A percentile compares a stretch with the other conserved stretches of the same genome.
Conservation (phyloP, 1,140 invertebrate genomes). For the Manduca sexta region DNA sequence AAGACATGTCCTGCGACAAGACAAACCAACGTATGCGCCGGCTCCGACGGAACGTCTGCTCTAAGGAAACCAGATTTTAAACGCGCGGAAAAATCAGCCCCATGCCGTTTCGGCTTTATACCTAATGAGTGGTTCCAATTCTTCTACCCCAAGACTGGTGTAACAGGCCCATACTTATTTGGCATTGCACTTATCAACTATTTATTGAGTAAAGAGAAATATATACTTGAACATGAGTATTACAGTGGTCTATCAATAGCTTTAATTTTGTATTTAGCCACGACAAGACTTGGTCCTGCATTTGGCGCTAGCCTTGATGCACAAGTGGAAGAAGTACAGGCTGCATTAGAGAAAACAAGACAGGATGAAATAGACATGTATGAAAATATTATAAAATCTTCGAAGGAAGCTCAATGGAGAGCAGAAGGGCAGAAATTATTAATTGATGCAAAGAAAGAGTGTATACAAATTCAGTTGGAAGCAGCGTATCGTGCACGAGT, state of each 20-base stretch:
- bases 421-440: conserved; percentile 84
- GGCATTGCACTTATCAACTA: conserved; percentile 83
- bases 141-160: conserved; percentile 95
- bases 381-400: conserved; percentile 75
- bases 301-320: conserved; percentile 78
- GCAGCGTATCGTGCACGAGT: conserved; percentile 83
- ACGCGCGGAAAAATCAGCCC: conserved; percentile 25
- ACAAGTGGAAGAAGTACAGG: conserved; percentile 72
- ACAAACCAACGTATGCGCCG: conserved; percentile 4
- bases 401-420: conserved; percentile 83
- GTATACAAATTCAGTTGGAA: conserved; percentile 92
- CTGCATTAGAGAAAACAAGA: conserved; percentile 24
- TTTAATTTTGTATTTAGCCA: conserved; percentile 76
- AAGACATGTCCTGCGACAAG: conserved; percentile 17
- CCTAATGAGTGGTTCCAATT: conserved; percentile 80
- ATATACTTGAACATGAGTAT: conserved; percentile 92
- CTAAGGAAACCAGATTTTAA: conserved; percentile 10
- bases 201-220: conserved; percentile 92
- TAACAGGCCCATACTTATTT: conserved; percentile 90
- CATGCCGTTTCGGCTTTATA: conserved; percentile 40
- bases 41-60: background rate
- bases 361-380: conserved; percentile 23
- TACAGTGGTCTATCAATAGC: conserved; percentile 84
- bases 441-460: conserved; percentile 91
- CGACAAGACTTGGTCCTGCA: conserved; percentile 82